Evolutionary conservation across 2,888 invertebrate genomes (phyloP), one percentile per base, ranked within the genome.

Genomic region (Hydrotaea cyrtoneurina): DNA sequence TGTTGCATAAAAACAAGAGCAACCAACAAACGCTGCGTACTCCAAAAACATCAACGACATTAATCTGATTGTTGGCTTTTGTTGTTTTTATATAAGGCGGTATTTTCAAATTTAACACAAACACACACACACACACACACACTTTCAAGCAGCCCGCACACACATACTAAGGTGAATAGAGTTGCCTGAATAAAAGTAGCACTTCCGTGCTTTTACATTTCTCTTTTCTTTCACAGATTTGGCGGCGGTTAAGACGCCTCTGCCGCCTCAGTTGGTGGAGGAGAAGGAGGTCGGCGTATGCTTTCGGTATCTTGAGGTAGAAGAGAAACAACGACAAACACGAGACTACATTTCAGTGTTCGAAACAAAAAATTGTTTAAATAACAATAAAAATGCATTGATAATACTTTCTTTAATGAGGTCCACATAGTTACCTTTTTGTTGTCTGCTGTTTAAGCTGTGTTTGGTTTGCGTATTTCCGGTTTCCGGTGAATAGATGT

Each of bases 141-240:
- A 39, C 39, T 39, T 31, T 2, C 39, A 39, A 39, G 11, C 39
- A 10, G 39, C 39, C 10, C 39, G 11, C 39, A 8, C 13, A 39
- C 13, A 39, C 39, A 39, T 10, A 31, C 31, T 31, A 31, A 7
- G n/a, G n/a, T n/a, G n/a, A n/a, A n/a, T n/a, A 36, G 11, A 8
- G 8, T 39, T 39, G 8, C 3, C 3, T 39, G 39, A 39, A 39
- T 50, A 50, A 50, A 50, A n/a, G 50, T 50, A 69, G 21, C 23
- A 80, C 71, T 80, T 75, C 75, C 80, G 71, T 46, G 80, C 75
- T 80, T 80, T 80, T 75, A 75, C 80, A 55, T 57, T 77, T 69
- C 39, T 66, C 64, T 53, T 66, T 53, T 59, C 23, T 76, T 17
- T 69, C 23, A 66, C 11, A 19, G 39, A 36, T 55, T 57, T 74